Evolutionary conservation across 2,888 invertebrate species (phyloP), one percentile per base, ranked within the genome.

Genomic region (Nomada ruficornis): DNA sequence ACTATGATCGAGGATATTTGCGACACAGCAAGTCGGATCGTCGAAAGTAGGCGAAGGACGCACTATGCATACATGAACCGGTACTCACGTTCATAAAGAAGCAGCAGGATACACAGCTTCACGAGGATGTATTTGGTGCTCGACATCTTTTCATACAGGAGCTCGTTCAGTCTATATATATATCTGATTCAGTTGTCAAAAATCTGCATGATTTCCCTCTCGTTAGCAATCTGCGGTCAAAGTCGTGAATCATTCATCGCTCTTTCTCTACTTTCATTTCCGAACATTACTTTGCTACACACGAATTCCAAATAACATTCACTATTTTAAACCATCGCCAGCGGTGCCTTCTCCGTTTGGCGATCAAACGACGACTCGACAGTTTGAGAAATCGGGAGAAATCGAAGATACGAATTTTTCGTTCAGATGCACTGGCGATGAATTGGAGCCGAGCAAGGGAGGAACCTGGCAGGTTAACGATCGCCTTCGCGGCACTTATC

Each of bases 31-130:
- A 23, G 15, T 15, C 18, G 59, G 78, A 47, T 62, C 5, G 10
- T 18, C 9, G 23, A 18, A 88, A 90, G 80, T 88, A 89, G 88
- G 88, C 84, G 88, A 91, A 89, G 90, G 89, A 86, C 84, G 59
- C 57, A 52, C 62, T 68, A 47, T 2, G 13, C 59, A 18, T 44
- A 42, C 68, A 65, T 70, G 13, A 69, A 84, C 77, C 60, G 59
- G 42, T 73, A 82, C 86, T 88, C 72, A 92, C 92, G 86, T 77
- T 90, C 84, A 44, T 83, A 89, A 60, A 91, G 86, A 29, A 91
- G 69, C 68, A 93, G 69, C 59, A 93, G 83, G 77, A 90, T 81
- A 65, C 88, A 87, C 63, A 91, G 85, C 65, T 72, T 83, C 67
- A 86, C 52, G 59, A 89, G 75, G 36, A 82, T 72, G 73, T 83